A percentile compares a stretch with the other conserved stretches of the same genome.
These are phyloP conservation scores for Neoseiulus cucumeris DNA, from an alignment of 1,140 invertebrate species.

Conservation along the genomic window DNA sequence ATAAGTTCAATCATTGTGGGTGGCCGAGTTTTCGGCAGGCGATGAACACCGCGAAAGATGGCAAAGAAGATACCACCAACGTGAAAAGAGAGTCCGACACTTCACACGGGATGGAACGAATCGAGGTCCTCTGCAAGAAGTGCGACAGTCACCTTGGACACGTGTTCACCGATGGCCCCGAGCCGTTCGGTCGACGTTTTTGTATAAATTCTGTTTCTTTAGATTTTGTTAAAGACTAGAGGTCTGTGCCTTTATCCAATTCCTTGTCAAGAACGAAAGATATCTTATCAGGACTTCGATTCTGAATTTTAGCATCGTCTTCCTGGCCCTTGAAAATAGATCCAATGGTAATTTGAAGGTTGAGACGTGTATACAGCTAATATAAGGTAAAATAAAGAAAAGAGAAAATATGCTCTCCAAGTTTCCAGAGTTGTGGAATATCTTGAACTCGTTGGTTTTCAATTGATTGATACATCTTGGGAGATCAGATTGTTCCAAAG, in stretches of 20 bases:
- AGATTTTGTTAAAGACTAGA: conserved; percentile 13
- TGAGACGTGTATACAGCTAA: no score
- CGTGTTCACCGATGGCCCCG: conserved; percentile 36
- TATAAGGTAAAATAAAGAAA: background rate
- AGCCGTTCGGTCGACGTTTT: conserved; percentile 29
- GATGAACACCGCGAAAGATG: conserved; percentile 15
- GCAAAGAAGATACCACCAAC: background rate
- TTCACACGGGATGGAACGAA: conserved; percentile 29
- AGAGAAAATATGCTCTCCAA: background rate
- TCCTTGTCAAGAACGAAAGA: background rate
- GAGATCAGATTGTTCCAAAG: no score
- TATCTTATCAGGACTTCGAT: background rate
- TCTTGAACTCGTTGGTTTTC: no score
- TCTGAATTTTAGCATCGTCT: background rate
- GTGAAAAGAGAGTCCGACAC: conserved; percentile 19
- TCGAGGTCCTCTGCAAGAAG: conserved; percentile 33
- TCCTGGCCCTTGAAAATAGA: background rate
- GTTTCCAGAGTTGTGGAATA: no score
- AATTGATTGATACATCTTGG: no score
- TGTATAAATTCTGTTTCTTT: conserved; percentile 26
- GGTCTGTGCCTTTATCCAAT: background rate
- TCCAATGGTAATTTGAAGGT: no score
- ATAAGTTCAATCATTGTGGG: conserved; percentile 5
- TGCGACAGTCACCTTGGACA: conserved; percentile 34
- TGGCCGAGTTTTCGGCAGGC: conserved; percentile 17